Percentiles rank a stretch among this genome's conserved stretches.
Conservation (phyloP, 2,113 vertebrate species). For the Aspiorhynchus laticeps region DNA sequence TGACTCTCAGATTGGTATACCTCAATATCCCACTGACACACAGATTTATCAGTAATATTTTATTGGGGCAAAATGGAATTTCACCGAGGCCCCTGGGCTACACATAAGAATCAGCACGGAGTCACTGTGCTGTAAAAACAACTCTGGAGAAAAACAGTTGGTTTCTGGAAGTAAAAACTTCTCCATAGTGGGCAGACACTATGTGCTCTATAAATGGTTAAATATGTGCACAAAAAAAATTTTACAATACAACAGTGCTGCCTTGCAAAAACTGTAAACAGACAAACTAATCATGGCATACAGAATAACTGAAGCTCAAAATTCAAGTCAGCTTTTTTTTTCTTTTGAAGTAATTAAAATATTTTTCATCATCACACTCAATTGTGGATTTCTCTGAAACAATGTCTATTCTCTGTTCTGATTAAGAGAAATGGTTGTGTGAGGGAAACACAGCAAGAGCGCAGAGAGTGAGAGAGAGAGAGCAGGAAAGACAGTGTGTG, state of each 20-base stretch:
- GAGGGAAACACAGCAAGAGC: not conserved
- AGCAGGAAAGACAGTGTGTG: not conserved
- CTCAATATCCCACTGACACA: too few relatives aligned
- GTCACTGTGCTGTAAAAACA: not conserved
- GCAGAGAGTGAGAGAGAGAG: not conserved
- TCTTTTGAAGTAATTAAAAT: slow-evolving; percentile 14
- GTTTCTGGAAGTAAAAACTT: too few relatives aligned
- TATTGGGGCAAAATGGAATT: too few relatives aligned
- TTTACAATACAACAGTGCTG: too few relatives aligned
- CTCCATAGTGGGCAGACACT: too few relatives aligned
- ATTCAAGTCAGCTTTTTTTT: slow-evolving; percentile 5
- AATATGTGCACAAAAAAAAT: not conserved
- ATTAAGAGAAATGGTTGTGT: slow-evolving; percentile 10
- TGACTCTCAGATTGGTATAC: too few relatives aligned
- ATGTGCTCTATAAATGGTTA: not conserved
- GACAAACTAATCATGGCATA: not conserved
- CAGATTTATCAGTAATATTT: too few relatives aligned
- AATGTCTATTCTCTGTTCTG: slow-evolving; percentile 8
- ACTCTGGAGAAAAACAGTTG: too few relatives aligned
- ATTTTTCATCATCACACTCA: slow-evolving; percentile 10
- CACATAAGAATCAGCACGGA: not conserved
- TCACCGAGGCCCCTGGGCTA: not conserved
- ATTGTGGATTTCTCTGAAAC: slow-evolving; percentile 8
- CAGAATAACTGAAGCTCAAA: not conserved
- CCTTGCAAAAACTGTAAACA: not conserved